Evolutionary conservation across 1,140 invertebrate species (phyloP), one percentile per base, ranked within the genome.

Genomic region (Drosophila mayri): DNA sequence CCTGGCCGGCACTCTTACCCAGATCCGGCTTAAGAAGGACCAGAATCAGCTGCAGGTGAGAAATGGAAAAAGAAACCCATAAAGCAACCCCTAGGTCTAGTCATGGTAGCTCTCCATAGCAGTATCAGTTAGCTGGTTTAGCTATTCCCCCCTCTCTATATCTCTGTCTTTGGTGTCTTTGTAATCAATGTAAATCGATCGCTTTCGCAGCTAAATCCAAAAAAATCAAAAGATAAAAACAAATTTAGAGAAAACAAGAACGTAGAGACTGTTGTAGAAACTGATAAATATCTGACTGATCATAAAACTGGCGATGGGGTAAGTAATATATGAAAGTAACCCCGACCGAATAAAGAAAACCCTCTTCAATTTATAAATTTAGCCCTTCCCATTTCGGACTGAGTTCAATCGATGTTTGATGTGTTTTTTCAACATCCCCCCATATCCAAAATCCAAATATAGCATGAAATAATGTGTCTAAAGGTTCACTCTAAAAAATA

Each of bases 1-100:
- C 0, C 94, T 98, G 6, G 97, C 97, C 14, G 96, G 96, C 8
- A 95, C 96, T 44, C 93, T 97, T 38, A 96, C 95, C 80, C 97
- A 98, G 93, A 97, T 98, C 60, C 94, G 96, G 16, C 92, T 97
- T 54, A 97, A 97, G 92, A 94, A 94, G 76, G 94, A 95, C 75
- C 95, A 96, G 61, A 94, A 95, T 68, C 94, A 95, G 79, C 79
- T 93, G 41, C 93, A 94, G 52, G 94, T 94, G 66, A 84, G 93
- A 60, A 54, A 16, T 0, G 2, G 22, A 2, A 8, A n/a, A 10
- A 9, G 11, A 37, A 25, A 12, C 22, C 40, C 30, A 20, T 20
- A 12, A 28, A 20, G 6, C 12, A 55, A 9, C 12, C 16, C 47
- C 32, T 8, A 59, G 37, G 30, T 40, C 65, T 44, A 64, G 59